Conservation (phyloP, 2,888 invertebrate species). For the Amblyteles armatorius region DNA sequence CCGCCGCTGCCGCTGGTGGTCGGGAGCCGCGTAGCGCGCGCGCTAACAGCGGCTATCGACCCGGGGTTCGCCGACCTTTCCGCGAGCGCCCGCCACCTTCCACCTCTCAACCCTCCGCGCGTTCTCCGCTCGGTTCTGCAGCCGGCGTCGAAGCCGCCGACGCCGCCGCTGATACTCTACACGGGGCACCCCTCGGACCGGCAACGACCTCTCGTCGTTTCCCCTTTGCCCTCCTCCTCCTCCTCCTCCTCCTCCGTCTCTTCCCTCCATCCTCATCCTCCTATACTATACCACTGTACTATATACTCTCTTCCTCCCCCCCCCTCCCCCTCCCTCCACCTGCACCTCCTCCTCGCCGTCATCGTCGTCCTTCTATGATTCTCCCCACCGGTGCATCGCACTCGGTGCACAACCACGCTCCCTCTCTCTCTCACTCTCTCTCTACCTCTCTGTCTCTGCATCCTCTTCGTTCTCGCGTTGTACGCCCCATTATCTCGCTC, state of each 20-base stretch:
- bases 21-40: slow-evolving; percentile 65
- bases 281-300: neutral
- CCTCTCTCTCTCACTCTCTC: slow-evolving; percentile 42
- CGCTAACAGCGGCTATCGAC: slow-evolving; percentile 80
- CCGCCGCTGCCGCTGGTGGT: slow-evolving; percentile 33
- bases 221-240: slow-evolving; percentile 61
- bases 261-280: slow-evolving; percentile 11
- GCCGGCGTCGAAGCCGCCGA: slow-evolving; percentile 53
- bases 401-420: slow-evolving; percentile 59
- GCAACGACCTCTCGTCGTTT: slow-evolving; percentile 69
- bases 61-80: slow-evolving; percentile 81
- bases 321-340: slow-evolving; percentile 18
- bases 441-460: slow-evolving; percentile 52
- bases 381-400: slow-evolving; percentile 62
- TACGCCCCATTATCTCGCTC: slow-evolving; percentile 50
- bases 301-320: slow-evolving; percentile 15
- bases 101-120: slow-evolving; percentile 70
- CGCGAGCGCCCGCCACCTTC: slow-evolving; percentile 75
- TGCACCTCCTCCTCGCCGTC: slow-evolving; percentile 42
- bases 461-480: slow-evolving; percentile 38
- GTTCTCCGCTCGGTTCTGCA: slow-evolving; percentile 67
- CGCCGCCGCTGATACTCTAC: slow-evolving; percentile 51
- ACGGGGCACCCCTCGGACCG: slow-evolving; percentile 66
- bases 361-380: slow-evolving; percentile 58
- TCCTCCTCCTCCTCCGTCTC: slow-evolving; percentile 56